Base-by-base conservation (phyloP, 2,113 vertebrate species). In the Chrysemys picta region DNA sequence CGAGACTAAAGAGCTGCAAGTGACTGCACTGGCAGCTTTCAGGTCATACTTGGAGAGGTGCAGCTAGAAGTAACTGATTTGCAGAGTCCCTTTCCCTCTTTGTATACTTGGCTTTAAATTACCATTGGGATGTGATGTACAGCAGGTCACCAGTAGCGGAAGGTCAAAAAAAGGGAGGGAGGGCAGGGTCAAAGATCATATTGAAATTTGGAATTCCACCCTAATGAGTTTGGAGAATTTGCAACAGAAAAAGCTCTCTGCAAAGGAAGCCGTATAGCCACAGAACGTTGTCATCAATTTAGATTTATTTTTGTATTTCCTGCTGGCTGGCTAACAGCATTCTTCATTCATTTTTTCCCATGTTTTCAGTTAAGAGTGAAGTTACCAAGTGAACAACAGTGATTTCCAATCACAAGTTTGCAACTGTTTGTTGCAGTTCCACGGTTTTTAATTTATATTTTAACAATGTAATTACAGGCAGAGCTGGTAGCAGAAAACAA, bases 291-390 rank as follows among this genome's bases (percentile, higher is more conserved):
- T 22, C 21, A 89, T 89, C 62, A 85, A 59, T 75, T 93, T 93
- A 91, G 56, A 80, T 85, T 95, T 95, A 90, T 96, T 96, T 96
- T 90, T 91, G 6, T 88, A 90, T 96, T 94, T 95, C 78, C 88
- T 94, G 80, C 19, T 97, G 80, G 62, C 56, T 90, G 35, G 10
- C 81, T 92, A 82, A 92, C 90, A 76, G 52, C 88, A 31, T 38
- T 85, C 13, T 91, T 90, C 87, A 88, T 85, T 91, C 21, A 47
- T 89, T 93, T 95, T 93, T 95, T 45, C 22, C 86, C 62, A 84
- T 92, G 72, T 94, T 94, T 94, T 95, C 89, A 84, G 22, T 25
- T 35, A 91, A 78, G 52, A 93, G 8, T 84, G 82, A 91, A 75
- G 1, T 95, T 92, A 94, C 1, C 13, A 85, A 54, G 93, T 85